Evolutionary conservation across 1,140 invertebrate species (phyloP), one percentile per base, ranked within the genome.

Genomic region (Brachionus angularis): DNA sequence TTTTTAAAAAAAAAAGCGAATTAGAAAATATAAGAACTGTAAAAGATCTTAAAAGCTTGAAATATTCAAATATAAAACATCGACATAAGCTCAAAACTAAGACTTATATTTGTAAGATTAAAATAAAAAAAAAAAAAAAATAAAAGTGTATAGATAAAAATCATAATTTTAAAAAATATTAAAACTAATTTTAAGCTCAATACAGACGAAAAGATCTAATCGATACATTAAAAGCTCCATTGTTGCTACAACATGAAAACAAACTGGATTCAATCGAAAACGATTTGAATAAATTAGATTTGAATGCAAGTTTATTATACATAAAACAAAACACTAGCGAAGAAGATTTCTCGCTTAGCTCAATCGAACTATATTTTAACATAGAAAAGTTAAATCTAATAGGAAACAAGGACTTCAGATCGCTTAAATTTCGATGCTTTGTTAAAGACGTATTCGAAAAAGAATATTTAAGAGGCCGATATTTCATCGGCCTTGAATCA

Each of bases 201-300:
- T 67, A 67, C 10, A 67, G 62, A 67, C 33, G 31, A 46, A 29
- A 50, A 34, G 62, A 67, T 47, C 34, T 67, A 18, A 31, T 47
- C n/a, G 16, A 39, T 1, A 67, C 62, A 1, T 12, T 67, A 10
- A 67, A 47, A 34, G 47, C 42, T 50, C 62, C 62, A 21, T 50
- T 67, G 21, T n/a, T n/a, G n/a, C n/a, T n/a, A n/a, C n/a, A n/a
- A n/a, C n/a, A n/a, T n/a, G 53, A 58, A 14, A 21, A 58, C 18
- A 34, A 36, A 8, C 36, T 58, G 21, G 62, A 67, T 29, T 46
- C 62, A 23, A 67, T 67, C 36, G 42, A 67, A 47, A 46, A 46
- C 5, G 62, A 67, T 21, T 31, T 47, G 33, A 47, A 18, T 14
- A 67, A 67, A 47, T 58, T 58, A 33, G 53, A 58, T 1, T 23